Conservation (phyloP, 2,113 vertebrate species). For the Diadophis punctatus region DNA sequence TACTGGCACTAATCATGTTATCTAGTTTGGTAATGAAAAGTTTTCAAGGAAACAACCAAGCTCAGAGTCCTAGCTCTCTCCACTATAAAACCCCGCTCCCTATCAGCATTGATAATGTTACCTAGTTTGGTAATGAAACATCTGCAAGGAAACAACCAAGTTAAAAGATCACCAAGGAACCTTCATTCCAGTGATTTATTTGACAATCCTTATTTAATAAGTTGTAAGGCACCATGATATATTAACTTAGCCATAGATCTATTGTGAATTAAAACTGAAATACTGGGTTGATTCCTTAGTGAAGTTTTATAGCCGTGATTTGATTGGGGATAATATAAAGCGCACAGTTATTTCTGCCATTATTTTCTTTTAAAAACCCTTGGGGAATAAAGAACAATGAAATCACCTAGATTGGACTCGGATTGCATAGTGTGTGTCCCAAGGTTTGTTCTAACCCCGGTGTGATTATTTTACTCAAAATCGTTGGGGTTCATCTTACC, state of each 20-base stretch:
- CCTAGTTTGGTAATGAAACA: background rate
- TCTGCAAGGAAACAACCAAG: background rate
- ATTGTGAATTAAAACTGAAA: background rate
- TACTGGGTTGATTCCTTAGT: background rate
- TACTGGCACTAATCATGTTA: background rate
- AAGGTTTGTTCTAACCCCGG: background rate
- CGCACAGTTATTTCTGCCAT: background rate
- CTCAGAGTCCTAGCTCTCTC: too few species aligned
- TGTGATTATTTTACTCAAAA: background rate
- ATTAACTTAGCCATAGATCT: background rate
- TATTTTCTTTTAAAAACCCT: background rate
- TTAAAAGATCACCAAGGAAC: background rate
- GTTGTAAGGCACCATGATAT: background rate
- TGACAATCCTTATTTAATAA: background rate
- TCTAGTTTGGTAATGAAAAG: background rate
- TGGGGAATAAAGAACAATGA: background rate
- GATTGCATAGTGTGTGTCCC: background rate
- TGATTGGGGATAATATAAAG: background rate
- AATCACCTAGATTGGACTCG: background rate
- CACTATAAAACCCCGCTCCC: too few species aligned
- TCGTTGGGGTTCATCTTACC: background rate
- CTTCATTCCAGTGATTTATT: background rate
- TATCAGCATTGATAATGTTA: background rate
- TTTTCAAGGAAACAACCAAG: background rate
- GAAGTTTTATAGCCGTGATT: background rate